Evolutionary conservation across 2,888 invertebrate species (phyloP).

Genomic region (Oxytorus armatus): DNA sequence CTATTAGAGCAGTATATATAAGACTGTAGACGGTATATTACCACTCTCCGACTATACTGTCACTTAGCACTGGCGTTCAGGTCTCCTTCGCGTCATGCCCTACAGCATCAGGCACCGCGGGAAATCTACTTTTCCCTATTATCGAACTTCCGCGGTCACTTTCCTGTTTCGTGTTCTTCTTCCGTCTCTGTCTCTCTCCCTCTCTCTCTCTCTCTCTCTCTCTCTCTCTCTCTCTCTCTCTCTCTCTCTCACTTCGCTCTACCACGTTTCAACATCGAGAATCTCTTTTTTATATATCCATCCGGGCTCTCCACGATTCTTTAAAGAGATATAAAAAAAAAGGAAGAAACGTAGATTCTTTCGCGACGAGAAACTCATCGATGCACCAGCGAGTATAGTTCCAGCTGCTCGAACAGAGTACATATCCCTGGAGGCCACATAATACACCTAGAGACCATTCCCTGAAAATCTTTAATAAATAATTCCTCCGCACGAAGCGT

Average conservation of each 20-base stretch:
- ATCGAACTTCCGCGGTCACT: constrained; percentile 65
- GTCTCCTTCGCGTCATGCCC: constrained; percentile 47
- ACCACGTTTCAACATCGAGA: neutral
- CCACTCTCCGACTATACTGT: constrained; percentile 36
- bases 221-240: neutral
- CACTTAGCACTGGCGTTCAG: constrained; percentile 50
- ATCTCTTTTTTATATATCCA: constrained; percentile 12
- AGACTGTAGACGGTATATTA: constrained; percentile 22
- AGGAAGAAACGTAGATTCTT: constrained; percentile 26
- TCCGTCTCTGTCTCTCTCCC: neutral
- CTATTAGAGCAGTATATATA: constrained; percentile 16
- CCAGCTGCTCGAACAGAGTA: constrained; percentile 2
- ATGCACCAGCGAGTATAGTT: constrained; percentile 7
- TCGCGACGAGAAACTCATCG: constrained; percentile 5
- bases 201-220: neutral
- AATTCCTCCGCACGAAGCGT: constrained; percentile 21
- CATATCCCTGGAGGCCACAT: constrained; percentile 12
- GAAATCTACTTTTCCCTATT: constrained; percentile 66
- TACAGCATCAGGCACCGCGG: constrained; percentile 42
- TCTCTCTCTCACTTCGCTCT: neutral
- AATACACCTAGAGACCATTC: constrained; percentile 5
- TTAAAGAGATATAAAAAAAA: constrained; percentile 27
- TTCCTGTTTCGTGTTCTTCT: constrained; percentile 38
- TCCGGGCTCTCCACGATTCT: constrained; percentile 15
- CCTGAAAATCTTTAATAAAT: constrained; percentile 42